Base-by-base conservation (phyloP, 2,888 invertebrate species). In the Octonoba sinensis region DNA sequence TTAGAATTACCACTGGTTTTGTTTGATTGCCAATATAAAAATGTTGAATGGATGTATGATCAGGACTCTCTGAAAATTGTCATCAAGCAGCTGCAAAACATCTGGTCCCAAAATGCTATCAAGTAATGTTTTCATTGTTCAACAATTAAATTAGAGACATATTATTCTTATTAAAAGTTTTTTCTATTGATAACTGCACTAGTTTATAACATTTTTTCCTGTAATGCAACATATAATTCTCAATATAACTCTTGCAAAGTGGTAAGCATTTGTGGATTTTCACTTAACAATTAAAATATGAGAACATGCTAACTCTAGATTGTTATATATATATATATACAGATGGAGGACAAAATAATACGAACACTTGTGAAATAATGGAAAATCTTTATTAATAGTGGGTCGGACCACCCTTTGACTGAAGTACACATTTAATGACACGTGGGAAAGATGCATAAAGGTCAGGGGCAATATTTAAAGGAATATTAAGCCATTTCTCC, bases 1-100 rank as follows among this genome's bases (percentile, higher is more conserved):
- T 69, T 69, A 86, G 96, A 96, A 85, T 86, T 94, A 0, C 97
- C 97, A 0, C 89, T 98, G 46, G 95, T 95, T 89, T 90, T 98
- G 16, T 97, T 93, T 88, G 90, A 92, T 65, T 94, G 94, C 85
- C 65, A 79, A 51, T 84, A 88, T 64, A 87, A 88, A 47, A 85
- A 84, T 16, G 84, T 89, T 0, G 85, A 90, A 0, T 94, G 94
- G 94, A 85, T 86, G 36, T 86, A 87, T 82, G 88, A 88, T 76
- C 65, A 86, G 36, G 90, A 91, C 0, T 92, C 92, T 84, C 85
- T 94, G 59, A 87, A 87, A 57, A 89, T 89, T 70, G 90, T 93
- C 0, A 90, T 96, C 4, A 89, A 90, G 64, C 92, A 92, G 73
- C 87, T 96, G 56, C 95, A 95, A 88, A 90, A 90, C 27, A 91